Evolutionary conservation across 1,140 invertebrate genomes (phyloP), one percentile per base, ranked within the genome.

Genomic region (Bacillus rossius): DNA sequence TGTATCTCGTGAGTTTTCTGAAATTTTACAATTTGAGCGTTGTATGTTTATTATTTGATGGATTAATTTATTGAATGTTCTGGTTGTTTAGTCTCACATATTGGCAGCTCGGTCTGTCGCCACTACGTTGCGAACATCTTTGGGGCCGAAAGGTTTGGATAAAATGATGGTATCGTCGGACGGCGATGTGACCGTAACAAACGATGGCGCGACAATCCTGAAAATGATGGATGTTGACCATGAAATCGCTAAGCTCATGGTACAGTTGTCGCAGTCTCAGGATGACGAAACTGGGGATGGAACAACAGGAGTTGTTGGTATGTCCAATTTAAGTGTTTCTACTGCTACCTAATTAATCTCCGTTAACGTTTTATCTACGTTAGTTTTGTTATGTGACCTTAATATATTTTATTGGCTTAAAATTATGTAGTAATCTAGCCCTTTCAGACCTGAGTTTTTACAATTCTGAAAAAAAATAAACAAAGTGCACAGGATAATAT

Each of bases 211-310:
- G n/a, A 99, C 98, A 1, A 99, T 99, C 65, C 79, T 99, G 54
- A 95, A 98, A 73, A 83, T 94, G 72, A 99, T 99, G 98, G 96
- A 99, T 78, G 94, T 99, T 13, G 94, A 99, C 17, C 96, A 99
- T 75, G 90, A 99, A 80, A 95, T 99, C 69, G 97, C 94, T 23
- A 99, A 99, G 71, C 75, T 99, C 3, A 91, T 99, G 85, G 97
- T 99, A 14, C 94, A 99, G 70, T 76, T 99, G 42, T 96, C 94
- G 13, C 95, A 99, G 73, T 98, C 96, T 57, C 97, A 99, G 74
- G 98, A 99, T 77, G 95, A 99, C 79, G 98, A 99, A 80, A 99
- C 99, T 71, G 97, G 98, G 20, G 98, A 99, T 81, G 98, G 98
- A 40, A 99, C 98, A 13, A 99, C 98, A 54, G 97, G 97, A 22